Evolutionary conservation across 2,113 vertebrate genomes (phyloP).

Genomic region (Falcunculus frontatus): DNA sequence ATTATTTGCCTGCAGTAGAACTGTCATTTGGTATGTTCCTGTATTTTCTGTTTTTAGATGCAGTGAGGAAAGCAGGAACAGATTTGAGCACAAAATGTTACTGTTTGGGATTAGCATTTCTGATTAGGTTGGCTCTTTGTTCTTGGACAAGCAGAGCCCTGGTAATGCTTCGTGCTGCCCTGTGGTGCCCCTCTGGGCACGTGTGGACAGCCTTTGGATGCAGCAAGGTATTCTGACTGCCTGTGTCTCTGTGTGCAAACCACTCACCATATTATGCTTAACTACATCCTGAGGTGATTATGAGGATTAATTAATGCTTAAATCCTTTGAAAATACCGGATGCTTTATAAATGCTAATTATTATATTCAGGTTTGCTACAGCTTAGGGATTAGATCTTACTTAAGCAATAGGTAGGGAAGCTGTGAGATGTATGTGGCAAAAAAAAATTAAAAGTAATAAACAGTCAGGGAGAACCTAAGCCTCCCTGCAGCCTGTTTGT

Average conservation of each 20-base stretch:
- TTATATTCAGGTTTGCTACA: slow-evolving; percentile 18
- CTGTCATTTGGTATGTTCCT: not conserved
- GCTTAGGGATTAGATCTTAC: not conserved
- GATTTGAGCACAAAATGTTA: slow-evolving; percentile 12
- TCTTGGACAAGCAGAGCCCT: not conserved
- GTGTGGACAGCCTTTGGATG: not conserved
- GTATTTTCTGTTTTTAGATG: not conserved
- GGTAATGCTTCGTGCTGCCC: not conserved
- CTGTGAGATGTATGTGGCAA: not conserved
- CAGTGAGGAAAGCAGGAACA: not conserved
- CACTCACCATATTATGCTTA: not conserved
- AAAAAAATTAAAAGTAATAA: slow-evolving; percentile 6
- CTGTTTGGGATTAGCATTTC: slow-evolving; percentile 21
- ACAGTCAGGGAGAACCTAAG: not conserved
- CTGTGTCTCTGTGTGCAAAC: not conserved
- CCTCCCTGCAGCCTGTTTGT: not conserved
- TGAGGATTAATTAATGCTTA: not conserved
- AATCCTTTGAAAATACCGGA: not conserved
- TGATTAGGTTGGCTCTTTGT: slow-evolving; percentile 24
- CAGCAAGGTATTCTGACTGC: not conserved
- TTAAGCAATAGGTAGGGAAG: slow-evolving; percentile 2
- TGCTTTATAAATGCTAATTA: slow-evolving; percentile 52
- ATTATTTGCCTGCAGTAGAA: not conserved
- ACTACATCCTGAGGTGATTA: slow-evolving; percentile 15
- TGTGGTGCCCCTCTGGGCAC: not conserved